Evolutionary conservation across 2,888 invertebrate species (phyloP), one percentile per base, ranked within the genome.

Genomic region (Andrena hattorfiana): DNA sequence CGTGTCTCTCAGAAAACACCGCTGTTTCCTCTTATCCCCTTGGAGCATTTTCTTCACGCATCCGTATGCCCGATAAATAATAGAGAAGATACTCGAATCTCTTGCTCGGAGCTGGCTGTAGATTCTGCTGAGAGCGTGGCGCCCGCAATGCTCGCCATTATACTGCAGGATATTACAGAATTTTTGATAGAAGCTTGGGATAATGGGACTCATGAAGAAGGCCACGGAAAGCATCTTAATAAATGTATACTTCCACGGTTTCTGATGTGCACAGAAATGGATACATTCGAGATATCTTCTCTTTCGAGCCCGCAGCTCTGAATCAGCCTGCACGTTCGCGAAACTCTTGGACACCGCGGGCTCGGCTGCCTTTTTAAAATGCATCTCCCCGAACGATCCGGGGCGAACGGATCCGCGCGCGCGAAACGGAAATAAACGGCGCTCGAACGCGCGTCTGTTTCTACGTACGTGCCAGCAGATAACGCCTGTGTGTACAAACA

Each of bases 381-480:
- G 30, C 60, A 51, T n/a, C 35, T 49, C 2, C 16, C 28, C 16
- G 66, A 20, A 10, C 59, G 51, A 60, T 42, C 62, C 63, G 6
- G 48, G 1, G 3, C 66, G n/a, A 20, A 6, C 66, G 20, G 54
- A 64, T 35, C n/a, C 64, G 28, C 51, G 23, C 48, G 42, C 66
- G 62, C 26, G 10, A 30, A 59, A 10, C 59, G 59, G 71, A 74
- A 83, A 78, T 71, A 70, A 70, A 70, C 66, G 64, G 49, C 56
- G 56, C 63, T 71, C 77, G 77, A 72, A 74, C 51, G 48, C 66
- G 77, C 67, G 59, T 81, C 56, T 81, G 54, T 62, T 54, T 23
- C 67, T 64, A 56, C 64, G 70, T 76, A 64, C 70, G 76, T 73
- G 63, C n/a, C 30, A 10, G 75, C 69, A 74, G 74, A 82, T 76